Percentiles rank a stretch among this genome's conserved stretches.
phyloP scores from a whole-genome alignment of 2,797 vertebrate species.

The Diplodus sargus region DNA sequence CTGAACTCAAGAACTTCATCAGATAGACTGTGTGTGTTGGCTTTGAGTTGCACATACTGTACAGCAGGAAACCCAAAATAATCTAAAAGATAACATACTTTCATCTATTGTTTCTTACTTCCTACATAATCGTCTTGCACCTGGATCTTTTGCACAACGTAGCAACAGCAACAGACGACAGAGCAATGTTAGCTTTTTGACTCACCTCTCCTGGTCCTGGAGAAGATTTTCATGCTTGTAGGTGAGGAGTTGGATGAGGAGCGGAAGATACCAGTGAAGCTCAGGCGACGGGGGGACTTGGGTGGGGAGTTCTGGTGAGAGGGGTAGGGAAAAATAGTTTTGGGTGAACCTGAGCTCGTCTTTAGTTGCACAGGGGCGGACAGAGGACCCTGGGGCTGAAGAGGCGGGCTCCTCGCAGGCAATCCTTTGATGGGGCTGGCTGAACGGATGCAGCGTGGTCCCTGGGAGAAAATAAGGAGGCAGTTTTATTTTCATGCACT shows the following conservation, averaged over 20 bases:
- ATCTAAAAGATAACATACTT: constrained; percentile 1
- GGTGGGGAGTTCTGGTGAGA: constrained; percentile 90
- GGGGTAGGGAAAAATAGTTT: constrained; percentile 92
- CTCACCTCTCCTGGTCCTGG: constrained; percentile 96
- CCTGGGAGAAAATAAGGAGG: constrained; percentile 79
- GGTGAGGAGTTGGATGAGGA: constrained; percentile 91
- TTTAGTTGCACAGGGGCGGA: constrained; percentile 88
- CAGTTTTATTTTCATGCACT: constrained; percentile 27
- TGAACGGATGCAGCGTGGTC: constrained; percentile 83
- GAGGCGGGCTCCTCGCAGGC: constrained; percentile 84
- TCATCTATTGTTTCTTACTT: constrained; percentile 44
- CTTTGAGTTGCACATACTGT: neutral
- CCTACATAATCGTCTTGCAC: constrained; percentile 16
- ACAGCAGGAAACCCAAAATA: constrained; percentile 42
- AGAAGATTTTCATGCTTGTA: constrained; percentile 94
- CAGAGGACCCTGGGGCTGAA: constrained; percentile 85
- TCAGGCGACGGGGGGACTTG: constrained; percentile 96
- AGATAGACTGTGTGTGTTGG: constrained; percentile 20
- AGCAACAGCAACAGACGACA: neutral
- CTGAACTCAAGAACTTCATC: constrained; percentile 20
- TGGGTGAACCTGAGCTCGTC: constrained; percentile 89
- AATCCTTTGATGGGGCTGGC: constrained; percentile 89
- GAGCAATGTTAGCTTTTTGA: constrained; percentile 23
- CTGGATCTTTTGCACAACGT: neutral
- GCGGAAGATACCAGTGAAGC: constrained; percentile 97